Evolutionary conservation across 2,888 invertebrate species (phyloP).

Genomic region (Agrochola circellaris): DNA sequence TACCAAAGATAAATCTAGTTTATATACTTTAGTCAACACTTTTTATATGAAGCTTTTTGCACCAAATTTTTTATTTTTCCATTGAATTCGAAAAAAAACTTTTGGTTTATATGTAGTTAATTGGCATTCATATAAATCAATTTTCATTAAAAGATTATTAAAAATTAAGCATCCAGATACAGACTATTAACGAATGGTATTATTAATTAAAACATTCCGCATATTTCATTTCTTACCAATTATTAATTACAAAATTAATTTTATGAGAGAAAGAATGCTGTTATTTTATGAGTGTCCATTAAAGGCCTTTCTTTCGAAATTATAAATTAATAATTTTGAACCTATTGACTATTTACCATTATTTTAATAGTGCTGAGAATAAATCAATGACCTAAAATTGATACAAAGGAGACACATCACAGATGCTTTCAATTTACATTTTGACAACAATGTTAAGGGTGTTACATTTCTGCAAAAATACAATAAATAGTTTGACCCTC

Average conservation of each 20-base stretch:
- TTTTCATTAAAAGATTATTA: neutral
- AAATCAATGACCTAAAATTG: slow-evolving; percentile 41
- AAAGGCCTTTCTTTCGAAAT: neutral
- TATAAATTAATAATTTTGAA: slow-evolving; percentile 5
- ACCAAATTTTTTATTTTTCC: neutral
- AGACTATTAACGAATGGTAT: neutral
- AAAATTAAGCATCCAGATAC: neutral
- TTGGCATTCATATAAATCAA: neutral
- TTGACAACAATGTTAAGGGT: slow-evolving; percentile 79
- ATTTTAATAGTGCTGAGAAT: slow-evolving; percentile 18
- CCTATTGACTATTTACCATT: slow-evolving; percentile 13
- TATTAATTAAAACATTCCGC: neutral
- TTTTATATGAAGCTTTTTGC: neutral
- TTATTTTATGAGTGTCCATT: neutral
- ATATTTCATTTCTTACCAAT: slow-evolving; percentile 10
- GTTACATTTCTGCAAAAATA: slow-evolving; percentile 80
- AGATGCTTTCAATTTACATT: slow-evolving; percentile 66
- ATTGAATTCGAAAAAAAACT: neutral
- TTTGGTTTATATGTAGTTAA: neutral
- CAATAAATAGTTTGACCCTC: slow-evolving; percentile 86
- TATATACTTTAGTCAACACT: neutral
- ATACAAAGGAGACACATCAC: slow-evolving; percentile 60
- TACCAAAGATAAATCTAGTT: neutral
- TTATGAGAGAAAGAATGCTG: neutral
- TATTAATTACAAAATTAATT: slow-evolving; percentile 10